Evolutionary conservation across 2,888 invertebrate genomes (phyloP), one percentile per base, ranked within the genome.

Genomic region (Megalurothrips usitatus): DNA sequence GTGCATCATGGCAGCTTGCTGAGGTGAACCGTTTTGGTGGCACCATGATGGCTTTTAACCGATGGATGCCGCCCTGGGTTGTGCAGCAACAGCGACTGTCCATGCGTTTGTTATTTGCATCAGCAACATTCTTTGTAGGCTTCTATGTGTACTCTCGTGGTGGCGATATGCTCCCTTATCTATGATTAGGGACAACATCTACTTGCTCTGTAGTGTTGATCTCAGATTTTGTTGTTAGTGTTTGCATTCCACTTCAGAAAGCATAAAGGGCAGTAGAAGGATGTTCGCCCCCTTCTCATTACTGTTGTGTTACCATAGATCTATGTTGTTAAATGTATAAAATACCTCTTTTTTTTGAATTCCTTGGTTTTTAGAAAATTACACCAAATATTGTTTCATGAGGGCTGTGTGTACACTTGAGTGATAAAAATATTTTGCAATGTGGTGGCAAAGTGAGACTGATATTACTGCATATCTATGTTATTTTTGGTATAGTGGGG

Each of bases 391-490:
- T 23, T 75, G 26, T 75, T 6, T 58, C 58, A 26, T 75, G 12
- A 75, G 68, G 68, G 68, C 68, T 75, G 68, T 75, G 68, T 75
- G 68, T 23, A 26, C 23, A 23, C 26, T 26, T 75, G 68, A 75
- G 68, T 75, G 68, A 23, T 23, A 75, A 26, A 75, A 23, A 75
- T 58, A n/a, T 75, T 26, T 26, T 75, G 68, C 68, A 75, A 75
- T 75, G 68, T 75, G 68, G 68, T 75, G 68, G 68, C 26, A 75
- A 75, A 26, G 68, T 75, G 68, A 75, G 68, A 75, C 68, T 75
- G 68, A 75, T 75, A 75, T 75, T 75, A 75, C 23, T 26, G 23
- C 26, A 75, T 75, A 23, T 75, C 26, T 75, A 75, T 75, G 26
- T 75, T 75, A 26, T 26, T 75, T 12, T 75, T 23, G 17, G 19